Evolutionary conservation across 2,888 invertebrate species (phyloP), one percentile per base, ranked within the genome.

Genomic region (Ormyrus thymus): DNA sequence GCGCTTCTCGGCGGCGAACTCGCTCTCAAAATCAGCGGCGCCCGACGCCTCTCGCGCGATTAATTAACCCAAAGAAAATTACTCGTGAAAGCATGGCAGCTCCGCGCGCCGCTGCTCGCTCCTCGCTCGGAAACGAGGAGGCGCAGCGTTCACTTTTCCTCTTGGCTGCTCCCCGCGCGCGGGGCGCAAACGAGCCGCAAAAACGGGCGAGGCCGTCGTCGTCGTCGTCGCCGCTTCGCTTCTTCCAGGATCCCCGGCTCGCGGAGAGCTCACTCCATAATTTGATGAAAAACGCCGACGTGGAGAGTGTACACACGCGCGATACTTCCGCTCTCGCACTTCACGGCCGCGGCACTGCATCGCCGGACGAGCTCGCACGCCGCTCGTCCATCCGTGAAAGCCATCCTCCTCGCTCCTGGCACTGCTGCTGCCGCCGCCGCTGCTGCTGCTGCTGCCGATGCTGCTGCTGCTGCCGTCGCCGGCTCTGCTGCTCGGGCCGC

Each of bases 321-420:
- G 65, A 50, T 74, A 66, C 66, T 78, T 73, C 78, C 68, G 68
- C 73, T 73, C 68, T 68, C 53, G 68, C 69, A 62, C 68, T 78
- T 73, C 58, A 69, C 50, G 48, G 5, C 5, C 51, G 6, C 62
- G 8, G 53, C 11, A 51, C 45, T 66, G 11, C 43, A 9, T 46
- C 53, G 7, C 56, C 53, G 7, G 13, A n/a, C 46, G 13, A 29
- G 58, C 75, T 79, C 75, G 61, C 79, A 79, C 79, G 79, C 70
- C 65, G 62, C 29, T 79, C 75, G 66, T 75, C 70, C 79, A 70
- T 65, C 79, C 79, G 51, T 66, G 79, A 75, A 29, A 75, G 66
- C 61, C 53, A 29, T 29, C 29, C 29, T 29, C 29, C 29, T 29
- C 50, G 10, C 13, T 64, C 46, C 51, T 61, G 55, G 11, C 29